Conservation (phyloP, 2,888 invertebrate species). For the Macroteleia sp. region DNA sequence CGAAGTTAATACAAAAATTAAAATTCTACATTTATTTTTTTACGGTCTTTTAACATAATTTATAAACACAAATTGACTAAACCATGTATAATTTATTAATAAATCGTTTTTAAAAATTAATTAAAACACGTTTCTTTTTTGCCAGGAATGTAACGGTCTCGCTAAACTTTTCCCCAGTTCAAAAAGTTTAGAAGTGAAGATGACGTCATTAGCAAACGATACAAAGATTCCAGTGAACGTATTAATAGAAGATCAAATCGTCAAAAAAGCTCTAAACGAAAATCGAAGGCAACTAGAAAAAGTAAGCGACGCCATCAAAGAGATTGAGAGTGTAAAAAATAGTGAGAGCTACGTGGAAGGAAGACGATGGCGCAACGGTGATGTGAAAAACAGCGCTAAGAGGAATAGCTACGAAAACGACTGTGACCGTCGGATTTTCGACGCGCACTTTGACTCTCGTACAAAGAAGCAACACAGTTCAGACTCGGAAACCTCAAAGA, state of each 20-base stretch:
- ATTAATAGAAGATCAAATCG: constrained; percentile 81
- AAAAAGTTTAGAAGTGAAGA: constrained; percentile 72
- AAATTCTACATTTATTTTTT: too few relatives aligned
- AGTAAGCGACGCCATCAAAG: constrained; percentile 81
- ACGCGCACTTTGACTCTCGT: constrained; percentile 67
- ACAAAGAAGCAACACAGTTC: constrained; percentile 72
- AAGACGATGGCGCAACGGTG: constrained; percentile 72
- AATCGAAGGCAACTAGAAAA: constrained; percentile 80
- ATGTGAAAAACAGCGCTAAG: constrained; percentile 67
- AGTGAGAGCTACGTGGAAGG: constrained; percentile 73
- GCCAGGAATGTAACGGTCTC: constrained; percentile 74
- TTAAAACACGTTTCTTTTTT: background rate
- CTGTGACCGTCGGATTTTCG: constrained; percentile 63
- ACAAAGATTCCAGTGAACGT: constrained; percentile 81
- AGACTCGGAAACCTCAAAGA: constrained; percentile 76
- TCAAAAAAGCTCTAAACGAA: constrained; percentile 81
- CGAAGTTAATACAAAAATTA: too few relatives aligned
- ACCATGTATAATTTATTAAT: too few relatives aligned
- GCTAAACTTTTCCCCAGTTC: constrained; percentile 67
- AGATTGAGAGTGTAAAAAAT: constrained; percentile 80
- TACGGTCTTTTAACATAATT: too few relatives aligned
- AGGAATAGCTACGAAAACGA: constrained; percentile 77
- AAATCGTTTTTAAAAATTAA: constrained; percentile 13
- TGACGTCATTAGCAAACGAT: constrained; percentile 64
- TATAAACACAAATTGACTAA: too few relatives aligned